Evolutionary conservation across 2,888 invertebrate species (phyloP).

Genomic region (Metalampra italica): DNA sequence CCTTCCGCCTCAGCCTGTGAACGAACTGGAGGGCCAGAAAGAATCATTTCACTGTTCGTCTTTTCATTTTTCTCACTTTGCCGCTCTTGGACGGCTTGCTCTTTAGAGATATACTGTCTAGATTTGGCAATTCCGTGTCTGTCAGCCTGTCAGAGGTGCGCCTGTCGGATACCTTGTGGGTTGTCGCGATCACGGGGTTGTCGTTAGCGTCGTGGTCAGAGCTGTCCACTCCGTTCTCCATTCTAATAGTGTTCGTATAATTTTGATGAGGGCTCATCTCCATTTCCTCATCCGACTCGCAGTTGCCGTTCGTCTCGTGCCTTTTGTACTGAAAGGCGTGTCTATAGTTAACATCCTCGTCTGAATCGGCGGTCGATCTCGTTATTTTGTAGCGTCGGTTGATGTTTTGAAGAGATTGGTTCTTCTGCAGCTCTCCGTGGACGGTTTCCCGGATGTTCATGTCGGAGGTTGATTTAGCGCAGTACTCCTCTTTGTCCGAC

Average conservation of each 20-base stretch:
- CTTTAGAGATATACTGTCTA: conserved; percentile 60
- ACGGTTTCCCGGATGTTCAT: conserved; percentile 50
- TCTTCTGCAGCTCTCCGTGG: conserved; percentile 58
- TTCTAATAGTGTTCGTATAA: conserved; percentile 38
- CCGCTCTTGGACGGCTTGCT: conserved; percentile 46
- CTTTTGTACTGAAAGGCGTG: conserved; percentile 42
- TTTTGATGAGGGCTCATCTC: conserved; percentile 35
- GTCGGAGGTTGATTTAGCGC: conserved; percentile 60
- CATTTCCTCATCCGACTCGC: conserved; percentile 60
- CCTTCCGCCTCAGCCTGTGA: conserved; percentile 51
- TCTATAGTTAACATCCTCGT: conserved; percentile 54
- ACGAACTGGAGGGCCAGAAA: conserved; percentile 66
- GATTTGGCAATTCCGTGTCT: conserved; percentile 52
- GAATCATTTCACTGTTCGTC: conserved; percentile 72
- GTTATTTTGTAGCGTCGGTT: conserved; percentile 40
- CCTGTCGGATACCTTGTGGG: conserved; percentile 14
- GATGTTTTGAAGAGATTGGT: conserved; percentile 69
- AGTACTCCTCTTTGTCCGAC: conserved; percentile 67
- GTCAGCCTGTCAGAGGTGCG: conserved; percentile 17
- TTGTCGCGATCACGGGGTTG: conserved; percentile 32
- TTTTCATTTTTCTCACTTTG: conserved; percentile 57
- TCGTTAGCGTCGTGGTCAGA: conserved; percentile 65
- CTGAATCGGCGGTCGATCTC: conserved; percentile 46
- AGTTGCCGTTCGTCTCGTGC: conserved; percentile 58
- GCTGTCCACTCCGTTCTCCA: conserved; percentile 62